Base-by-base conservation (phyloP, 2,113 vertebrate genomes). In the Carettochelys insculpta region DNA sequence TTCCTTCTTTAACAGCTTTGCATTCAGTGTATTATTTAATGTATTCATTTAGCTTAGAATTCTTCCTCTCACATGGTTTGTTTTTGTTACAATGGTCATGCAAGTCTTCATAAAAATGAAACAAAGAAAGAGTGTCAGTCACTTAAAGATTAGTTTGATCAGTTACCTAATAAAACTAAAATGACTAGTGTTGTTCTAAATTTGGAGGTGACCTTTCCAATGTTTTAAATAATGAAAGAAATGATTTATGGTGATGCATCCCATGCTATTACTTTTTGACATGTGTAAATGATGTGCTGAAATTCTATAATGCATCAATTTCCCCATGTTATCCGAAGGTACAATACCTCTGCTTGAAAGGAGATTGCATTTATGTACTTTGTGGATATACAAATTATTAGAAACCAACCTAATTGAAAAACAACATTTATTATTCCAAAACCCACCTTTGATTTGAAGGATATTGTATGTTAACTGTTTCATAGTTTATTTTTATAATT, bases 201-300 rank as follows among this genome's bases (percentile, higher is more conserved):
- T 87, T 88, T 96, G 77, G 86, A 98, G 84, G 94, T 97, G 95
- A 97, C 92, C 90, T 96, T 96, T 91, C 22, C 48, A 86, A 82
- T 17, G 80, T 54, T 95, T 95, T 94, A 94, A 96, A 94, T 93
- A 95, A 95, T 82, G 86, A 95, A 95, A 95, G 51, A 81, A 96
- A 95, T 95, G 94, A 98, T 97, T 95, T 96, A 97, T 96, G 86
- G 81, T 92, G 91, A 92, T 92, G 73, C 88, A 95, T 96, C 94
- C 93, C 91, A 87, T 95, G 83, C 87, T 95, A 93, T 97, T 97
- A 96, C 73, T 85, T 82, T 95, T 95, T 86, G 92, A 94, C 90
- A 87, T 76, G 50, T 96, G 96, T 95, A 97, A 97, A 96, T 96
- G 96, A 95, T 95, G 85, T 86, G 54, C 65, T 75, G 76, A 96